These are phyloP conservation scores for Drosophila emarginata DNA, from an alignment of 2,888 invertebrate genomes.

Conservation along the genomic window DNA sequence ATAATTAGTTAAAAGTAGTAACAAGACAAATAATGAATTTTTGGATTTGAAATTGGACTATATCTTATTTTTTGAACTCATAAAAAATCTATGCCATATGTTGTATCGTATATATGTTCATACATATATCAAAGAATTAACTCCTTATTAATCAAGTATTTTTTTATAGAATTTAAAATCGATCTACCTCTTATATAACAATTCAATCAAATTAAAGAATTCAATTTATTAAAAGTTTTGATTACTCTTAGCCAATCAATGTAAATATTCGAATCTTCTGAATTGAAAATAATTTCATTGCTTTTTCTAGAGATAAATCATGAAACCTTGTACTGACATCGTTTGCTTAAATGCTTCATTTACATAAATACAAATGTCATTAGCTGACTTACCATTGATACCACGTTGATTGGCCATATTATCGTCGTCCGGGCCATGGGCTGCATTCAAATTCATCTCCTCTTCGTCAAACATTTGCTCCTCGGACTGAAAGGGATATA, in stretches of 20 bases:
- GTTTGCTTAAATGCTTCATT: neutral
- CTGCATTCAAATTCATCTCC: constrained; percentile 66
- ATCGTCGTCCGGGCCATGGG: constrained; percentile 62
- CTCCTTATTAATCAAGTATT: too few species aligned
- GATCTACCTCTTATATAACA: too few species aligned
- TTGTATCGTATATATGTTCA: too few species aligned
- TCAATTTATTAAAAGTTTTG: neutral
- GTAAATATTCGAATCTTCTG: neutral
- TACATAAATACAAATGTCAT: constrained; percentile 65
- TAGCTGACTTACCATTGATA: constrained; percentile 80
- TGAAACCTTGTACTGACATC: neutral
- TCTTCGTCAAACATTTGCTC: constrained; percentile 79
- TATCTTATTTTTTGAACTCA: too few species aligned
- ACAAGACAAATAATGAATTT: too few species aligned
- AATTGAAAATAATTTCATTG: neutral
- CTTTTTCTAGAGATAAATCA: neutral
- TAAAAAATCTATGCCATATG: too few species aligned
- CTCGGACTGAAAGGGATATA: constrained; percentile 78
- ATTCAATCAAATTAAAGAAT: too few species aligned
- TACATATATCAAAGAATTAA: too few species aligned
- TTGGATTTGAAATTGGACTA: too few species aligned
- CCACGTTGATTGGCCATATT: constrained; percentile 73
- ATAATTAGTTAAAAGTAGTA: too few species aligned
- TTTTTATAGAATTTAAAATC: too few species aligned
- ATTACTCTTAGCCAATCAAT: constrained; percentile 2